Conservation (phyloP, 2,113 vertebrate species). For the Laticauda colubrina region DNA sequence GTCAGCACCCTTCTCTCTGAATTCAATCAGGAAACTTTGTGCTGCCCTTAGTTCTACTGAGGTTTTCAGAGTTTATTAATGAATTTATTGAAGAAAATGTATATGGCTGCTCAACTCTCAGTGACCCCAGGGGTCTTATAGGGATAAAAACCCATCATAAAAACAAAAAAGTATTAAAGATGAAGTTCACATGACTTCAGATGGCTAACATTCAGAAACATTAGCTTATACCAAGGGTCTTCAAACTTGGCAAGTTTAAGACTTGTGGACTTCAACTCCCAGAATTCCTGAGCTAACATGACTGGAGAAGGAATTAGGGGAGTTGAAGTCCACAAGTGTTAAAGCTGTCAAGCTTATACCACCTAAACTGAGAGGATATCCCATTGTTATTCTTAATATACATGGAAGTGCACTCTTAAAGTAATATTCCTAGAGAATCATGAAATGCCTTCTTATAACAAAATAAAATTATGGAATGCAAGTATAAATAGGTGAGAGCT, state of each 20-base stretch:
- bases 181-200: too few relatives aligned
- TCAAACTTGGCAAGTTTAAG: too few relatives aligned
- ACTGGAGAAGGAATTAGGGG: too few relatives aligned
- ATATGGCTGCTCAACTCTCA: too few relatives aligned
- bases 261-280: too few relatives aligned
- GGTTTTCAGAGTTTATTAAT: background rate
- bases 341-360: too few relatives aligned
- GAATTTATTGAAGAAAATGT: too few relatives aligned
- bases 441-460: slow-evolving; percentile 24
- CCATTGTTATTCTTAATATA: background rate
- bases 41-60: background rate
- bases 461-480: background rate
- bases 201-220: background rate
- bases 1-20: background rate
- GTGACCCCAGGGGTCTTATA: too few relatives aligned
- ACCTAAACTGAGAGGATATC: background rate
- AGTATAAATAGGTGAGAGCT: background rate
- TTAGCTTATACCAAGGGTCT: background rate
- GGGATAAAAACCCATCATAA: too few relatives aligned
- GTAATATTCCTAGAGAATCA: slow-evolving; percentile 39
- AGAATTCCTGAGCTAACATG: too few relatives aligned
- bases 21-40: background rate
- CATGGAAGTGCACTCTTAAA: slow-evolving; percentile 4
- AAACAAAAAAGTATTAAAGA: too few relatives aligned
- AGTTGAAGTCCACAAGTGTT: too few relatives aligned